phyloP scores from a whole-genome alignment of 2,888 invertebrate species.

The Lamellibrachia satsuma region DNA sequence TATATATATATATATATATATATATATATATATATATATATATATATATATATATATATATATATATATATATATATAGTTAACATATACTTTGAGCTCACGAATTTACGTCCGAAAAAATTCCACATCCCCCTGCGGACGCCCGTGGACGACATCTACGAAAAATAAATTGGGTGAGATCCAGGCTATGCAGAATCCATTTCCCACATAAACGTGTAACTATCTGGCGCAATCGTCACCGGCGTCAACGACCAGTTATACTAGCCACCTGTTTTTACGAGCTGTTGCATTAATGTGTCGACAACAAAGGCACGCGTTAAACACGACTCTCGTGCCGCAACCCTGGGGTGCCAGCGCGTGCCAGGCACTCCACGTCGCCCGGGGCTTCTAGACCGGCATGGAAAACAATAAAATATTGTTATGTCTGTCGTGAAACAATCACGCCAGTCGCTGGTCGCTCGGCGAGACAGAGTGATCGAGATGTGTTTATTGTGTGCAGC shows the following conservation, averaged over 20 bases:
- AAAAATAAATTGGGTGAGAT: background rate
- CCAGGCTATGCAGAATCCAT: background rate
- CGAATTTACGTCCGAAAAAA: no score
- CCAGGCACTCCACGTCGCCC: background rate
- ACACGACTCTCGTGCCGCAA: background rate
- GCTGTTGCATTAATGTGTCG: background rate
- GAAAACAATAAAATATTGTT: background rate
- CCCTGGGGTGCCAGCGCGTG: background rate
- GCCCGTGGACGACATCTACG: background rate
- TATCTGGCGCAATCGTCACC: background rate
- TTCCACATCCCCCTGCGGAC: no score
- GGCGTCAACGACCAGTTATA: background rate
- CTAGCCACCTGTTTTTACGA: background rate
- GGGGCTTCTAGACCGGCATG: background rate
- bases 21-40: no score
- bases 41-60: no score
- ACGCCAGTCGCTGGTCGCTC: background rate
- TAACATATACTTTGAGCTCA: no score
- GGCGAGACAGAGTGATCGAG: background rate
- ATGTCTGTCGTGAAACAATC: slow-evolving; percentile 7
- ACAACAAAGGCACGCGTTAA: background rate
- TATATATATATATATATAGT: no score
- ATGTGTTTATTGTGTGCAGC: background rate
- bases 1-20: no score
- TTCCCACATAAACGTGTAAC: background rate